Evolutionary conservation across 2,888 invertebrate species (phyloP).

Genomic region (Ophion ventricosus): DNA sequence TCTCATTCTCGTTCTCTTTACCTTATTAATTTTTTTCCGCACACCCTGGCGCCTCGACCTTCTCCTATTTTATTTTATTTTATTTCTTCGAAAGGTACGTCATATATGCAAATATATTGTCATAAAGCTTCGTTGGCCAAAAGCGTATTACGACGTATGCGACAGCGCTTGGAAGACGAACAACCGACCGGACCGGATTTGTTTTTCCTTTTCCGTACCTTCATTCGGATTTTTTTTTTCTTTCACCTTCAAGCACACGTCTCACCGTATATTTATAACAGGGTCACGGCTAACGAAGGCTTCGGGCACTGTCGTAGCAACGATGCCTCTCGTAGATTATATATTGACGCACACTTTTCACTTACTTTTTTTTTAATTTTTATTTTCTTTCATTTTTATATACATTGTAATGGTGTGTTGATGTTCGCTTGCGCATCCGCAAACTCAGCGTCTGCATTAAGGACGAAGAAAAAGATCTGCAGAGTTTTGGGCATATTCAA

Average conservation of each 20-base stretch:
- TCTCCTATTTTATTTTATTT: neutral
- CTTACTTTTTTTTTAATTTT: neutral
- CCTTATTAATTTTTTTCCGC: neutral
- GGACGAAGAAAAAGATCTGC: too few species aligned
- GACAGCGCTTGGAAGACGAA: neutral
- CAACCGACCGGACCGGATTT: slow-evolving; percentile 1
- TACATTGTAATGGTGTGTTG: neutral
- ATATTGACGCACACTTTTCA: too few species aligned
- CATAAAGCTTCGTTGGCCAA: neutral
- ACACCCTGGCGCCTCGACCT: neutral
- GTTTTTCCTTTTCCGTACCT: slow-evolving; percentile 2
- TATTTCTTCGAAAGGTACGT: neutral
- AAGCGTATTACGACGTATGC: neutral
- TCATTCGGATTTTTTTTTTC: slow-evolving; percentile 9
- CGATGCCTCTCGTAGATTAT: neutral
- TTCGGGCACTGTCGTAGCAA: neutral
- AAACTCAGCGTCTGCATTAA: too few species aligned
- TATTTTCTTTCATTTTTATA: neutral
- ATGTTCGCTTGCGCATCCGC: too few species aligned
- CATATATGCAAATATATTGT: neutral
- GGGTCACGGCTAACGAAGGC: slow-evolving; percentile 32
- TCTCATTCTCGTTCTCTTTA: neutral
- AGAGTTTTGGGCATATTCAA: too few species aligned
- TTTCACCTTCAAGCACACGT: neutral
- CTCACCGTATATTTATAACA: slow-evolving; percentile 26